Evolutionary conservation across 2,797 vertebrate species (phyloP).

Genomic region (Rhabdophis nuchalis): DNA sequence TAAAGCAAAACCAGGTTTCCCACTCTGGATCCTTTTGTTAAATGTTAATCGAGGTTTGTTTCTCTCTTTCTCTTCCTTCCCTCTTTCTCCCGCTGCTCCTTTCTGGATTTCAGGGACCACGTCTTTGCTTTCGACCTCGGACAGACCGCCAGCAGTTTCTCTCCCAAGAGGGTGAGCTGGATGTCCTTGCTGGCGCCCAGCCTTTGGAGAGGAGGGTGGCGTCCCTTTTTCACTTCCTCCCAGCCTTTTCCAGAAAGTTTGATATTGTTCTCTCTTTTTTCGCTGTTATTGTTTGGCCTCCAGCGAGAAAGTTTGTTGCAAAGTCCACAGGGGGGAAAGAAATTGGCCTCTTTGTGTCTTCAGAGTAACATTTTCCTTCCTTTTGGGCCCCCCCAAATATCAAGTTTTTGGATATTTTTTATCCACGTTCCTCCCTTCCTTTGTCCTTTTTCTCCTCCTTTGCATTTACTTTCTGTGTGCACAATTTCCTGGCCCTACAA

Average conservation of each 20-base stretch:
- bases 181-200: too few relatives aligned
- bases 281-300: not conserved
- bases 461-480: not conserved
- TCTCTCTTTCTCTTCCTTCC: not conserved
- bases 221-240: not conserved
- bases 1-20: not conserved
- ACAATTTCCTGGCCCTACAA: not conserved
- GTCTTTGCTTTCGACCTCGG: slow-evolving; percentile 88
- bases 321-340: not conserved
- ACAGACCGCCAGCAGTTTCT: slow-evolving; percentile 75
- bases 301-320: not conserved
- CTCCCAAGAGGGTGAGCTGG: slow-evolving; percentile 82
- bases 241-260: not conserved
- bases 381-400: not conserved
- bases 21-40: not conserved
- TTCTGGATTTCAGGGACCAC: slow-evolving; percentile 78
- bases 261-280: not conserved
- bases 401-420: not conserved
- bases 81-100: not conserved
- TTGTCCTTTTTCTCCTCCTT: not conserved
- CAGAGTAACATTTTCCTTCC: not conserved
- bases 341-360: not conserved
- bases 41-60: not conserved
- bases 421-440: not conserved
- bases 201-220: too few relatives aligned